Evolutionary conservation across 2,888 invertebrate genomes (phyloP), one percentile per base, ranked within the genome.

Genomic region (Patella depressa): DNA sequence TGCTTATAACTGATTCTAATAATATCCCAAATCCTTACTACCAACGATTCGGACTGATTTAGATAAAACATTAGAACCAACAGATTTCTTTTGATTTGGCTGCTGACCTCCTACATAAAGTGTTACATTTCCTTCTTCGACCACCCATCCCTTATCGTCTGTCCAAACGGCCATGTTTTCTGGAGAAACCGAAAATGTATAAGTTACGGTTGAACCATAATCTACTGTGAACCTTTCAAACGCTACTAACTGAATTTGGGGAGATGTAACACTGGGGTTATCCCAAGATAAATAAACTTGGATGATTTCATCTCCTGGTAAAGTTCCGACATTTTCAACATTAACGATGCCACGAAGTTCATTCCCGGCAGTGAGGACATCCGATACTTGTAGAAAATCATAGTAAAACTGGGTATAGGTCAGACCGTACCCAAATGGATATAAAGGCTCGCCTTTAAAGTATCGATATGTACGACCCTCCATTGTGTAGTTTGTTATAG

Each of bases 201-300:
- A 14, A 2, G 76, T 73, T 14, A 72, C 59, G 17, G 81, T 79
- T 70, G 81, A 72, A 11, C 83, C 81, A 9, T 74, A 74, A 3
- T 55, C 57, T 4, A 86, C 71, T 12, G 79, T 74, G 57, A 81
- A 79, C 11, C 88, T 80, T 12, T 81, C 81, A 74, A 88, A 86
- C 29, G 80, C 83, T 11, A 85, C 87, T 15, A 89, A 82, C 79
- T 89, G 89, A 53, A 85, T 81, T 54, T 72, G 78, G 0, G 88
- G 88, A 59, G 84, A 85, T 3, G 82, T 72, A 1, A 86, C 85
- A 17, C 82, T 83, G 0, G 84, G 75, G 76, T 85, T 84, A 19
- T 79, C 71, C 89, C 89, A 89, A 2, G 84, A 84, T 29, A 89
- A 84, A 75, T 89, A 89, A 12, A 89, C 84, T 80, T 89, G 86